phyloP scores from a whole-genome alignment of 2,797 vertebrate genomes.

The Chiroxiphia lanceolata region DNA sequence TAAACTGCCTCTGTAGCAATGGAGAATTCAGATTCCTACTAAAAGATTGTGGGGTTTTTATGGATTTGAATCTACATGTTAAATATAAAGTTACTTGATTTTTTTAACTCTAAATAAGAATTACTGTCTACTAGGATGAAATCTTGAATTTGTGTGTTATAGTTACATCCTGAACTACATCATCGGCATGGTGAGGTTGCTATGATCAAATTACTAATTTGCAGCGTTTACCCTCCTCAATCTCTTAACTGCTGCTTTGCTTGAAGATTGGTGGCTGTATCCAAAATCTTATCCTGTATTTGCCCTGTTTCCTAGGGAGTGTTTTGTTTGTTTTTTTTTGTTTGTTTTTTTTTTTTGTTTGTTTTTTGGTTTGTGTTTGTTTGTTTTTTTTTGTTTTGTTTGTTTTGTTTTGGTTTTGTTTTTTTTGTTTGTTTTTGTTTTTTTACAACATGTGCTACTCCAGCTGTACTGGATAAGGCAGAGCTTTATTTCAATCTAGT shows the following conservation, averaged over 20 bases:
- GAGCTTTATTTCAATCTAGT: background rate
- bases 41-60: fast-evolving
- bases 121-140: background rate
- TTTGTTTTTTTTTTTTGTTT: background rate
- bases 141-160: background rate
- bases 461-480: background rate
- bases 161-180: background rate
- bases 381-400: too few relatives aligned
- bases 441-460: fast-evolving
- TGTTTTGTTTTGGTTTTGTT: too few relatives aligned
- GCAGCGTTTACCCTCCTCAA: background rate
- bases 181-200: background rate
- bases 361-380: too few relatives aligned
- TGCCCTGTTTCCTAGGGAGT: background rate
- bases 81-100: background rate
- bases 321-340: too few relatives aligned
- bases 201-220: background rate
- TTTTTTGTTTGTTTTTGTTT: too few relatives aligned
- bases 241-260: background rate
- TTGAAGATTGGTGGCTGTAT: background rate
- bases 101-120: background rate
- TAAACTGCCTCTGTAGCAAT: background rate
- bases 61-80: background rate
- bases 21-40: background rate
- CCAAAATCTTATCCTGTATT: background rate